Conservation (phyloP, 1,140 invertebrate species). For the Homalodisca vitripennis region DNA sequence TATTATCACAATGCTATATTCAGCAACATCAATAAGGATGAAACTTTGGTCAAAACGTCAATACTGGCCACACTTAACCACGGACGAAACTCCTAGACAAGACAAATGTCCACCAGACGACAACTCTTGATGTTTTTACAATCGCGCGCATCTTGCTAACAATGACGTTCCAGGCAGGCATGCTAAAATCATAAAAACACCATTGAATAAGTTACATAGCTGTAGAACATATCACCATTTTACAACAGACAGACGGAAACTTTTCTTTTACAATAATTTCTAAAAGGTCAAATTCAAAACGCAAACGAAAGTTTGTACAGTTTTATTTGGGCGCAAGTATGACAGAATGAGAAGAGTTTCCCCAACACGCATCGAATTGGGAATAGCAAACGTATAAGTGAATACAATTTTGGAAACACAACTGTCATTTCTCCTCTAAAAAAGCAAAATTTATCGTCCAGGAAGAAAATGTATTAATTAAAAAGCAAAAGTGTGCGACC, state of each 20-base stretch:
- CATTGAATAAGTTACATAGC: background rate
- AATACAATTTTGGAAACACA: background rate
- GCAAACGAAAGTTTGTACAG: background rate
- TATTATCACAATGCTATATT: constrained; percentile 10
- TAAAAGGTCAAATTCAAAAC: no score
- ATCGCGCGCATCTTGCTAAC: background rate
- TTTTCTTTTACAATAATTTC: background rate
- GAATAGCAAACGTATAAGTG: background rate
- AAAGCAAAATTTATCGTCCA: background rate
- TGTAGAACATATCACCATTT: background rate
- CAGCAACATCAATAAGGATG: background rate
- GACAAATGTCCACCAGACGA: background rate
- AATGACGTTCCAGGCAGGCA: no score
- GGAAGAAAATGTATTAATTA: background rate
- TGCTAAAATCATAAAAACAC: background rate
- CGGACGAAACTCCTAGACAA: background rate
- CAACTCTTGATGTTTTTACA: background rate
- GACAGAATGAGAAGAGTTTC: background rate
- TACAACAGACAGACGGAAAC: background rate
- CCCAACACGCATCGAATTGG: background rate
- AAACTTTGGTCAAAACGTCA: background rate
- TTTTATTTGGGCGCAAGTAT: background rate
- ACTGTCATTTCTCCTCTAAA: background rate
- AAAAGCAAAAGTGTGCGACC: background rate
- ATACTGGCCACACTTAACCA: background rate